phyloP scores from a whole-genome alignment of 37 sponge, comb jelly and placozoan genomes.

The Ephydatia muelleri region DNA sequence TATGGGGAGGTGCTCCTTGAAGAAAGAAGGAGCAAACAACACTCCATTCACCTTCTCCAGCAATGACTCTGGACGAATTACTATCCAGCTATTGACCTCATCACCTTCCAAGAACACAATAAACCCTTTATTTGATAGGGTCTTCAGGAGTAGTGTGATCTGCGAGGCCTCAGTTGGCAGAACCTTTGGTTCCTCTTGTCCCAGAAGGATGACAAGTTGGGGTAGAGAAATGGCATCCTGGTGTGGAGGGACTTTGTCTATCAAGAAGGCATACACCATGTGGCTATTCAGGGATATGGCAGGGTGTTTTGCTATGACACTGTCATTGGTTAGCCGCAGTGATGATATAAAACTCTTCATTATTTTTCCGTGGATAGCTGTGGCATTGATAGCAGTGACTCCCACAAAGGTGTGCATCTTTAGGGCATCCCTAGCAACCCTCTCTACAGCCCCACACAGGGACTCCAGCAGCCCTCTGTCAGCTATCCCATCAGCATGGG shows the following conservation, averaged over 20 bases:
- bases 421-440: neutral
- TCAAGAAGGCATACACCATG: slow-evolving; percentile 11
- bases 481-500: neutral
- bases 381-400: neutral
- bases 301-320: neutral
- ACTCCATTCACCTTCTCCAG: no score
- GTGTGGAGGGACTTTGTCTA: neutral
- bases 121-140: slow-evolving; percentile 2
- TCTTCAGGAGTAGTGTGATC: neutral
- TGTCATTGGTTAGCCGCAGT: no score
- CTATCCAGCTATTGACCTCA: neutral
- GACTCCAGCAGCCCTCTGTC: neutral
- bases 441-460: neutral
- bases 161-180: neutral
- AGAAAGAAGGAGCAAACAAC: slow-evolving; percentile 9
- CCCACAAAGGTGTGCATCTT: neutral
- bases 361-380: neutral
- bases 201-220: neutral
- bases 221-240: neutral
- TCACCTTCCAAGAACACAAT: no score
- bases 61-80: no score
- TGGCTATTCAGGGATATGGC: neutral
- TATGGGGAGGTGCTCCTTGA: neutral
- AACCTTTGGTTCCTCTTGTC: neutral
- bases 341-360: no score